phyloP scores from a whole-genome alignment of 2,113 vertebrate species.

The Butorides virescens region DNA sequence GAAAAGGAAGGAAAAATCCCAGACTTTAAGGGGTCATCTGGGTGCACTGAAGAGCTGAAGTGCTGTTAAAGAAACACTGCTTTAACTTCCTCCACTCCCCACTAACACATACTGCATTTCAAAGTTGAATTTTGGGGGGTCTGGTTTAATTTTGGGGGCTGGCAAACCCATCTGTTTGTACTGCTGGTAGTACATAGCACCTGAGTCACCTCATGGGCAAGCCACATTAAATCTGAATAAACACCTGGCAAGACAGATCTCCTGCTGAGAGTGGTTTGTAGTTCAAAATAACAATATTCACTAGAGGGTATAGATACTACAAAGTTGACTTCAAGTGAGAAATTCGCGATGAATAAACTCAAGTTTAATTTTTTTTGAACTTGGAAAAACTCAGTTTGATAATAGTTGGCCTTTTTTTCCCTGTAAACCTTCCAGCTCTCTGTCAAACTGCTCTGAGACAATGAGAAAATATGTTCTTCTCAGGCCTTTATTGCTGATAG shows the following conservation, averaged over 20 bases:
- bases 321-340: not conserved
- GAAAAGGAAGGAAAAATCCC: not conserved
- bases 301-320: not conserved
- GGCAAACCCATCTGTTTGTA: not conserved
- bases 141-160: not conserved
- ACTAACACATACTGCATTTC: not conserved
- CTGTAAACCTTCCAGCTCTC: not conserved
- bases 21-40: not conserved
- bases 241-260: not conserved
- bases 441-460: not conserved
- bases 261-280: not conserved
- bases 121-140: not conserved
- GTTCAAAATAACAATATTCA: not conserved
- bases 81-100: not conserved
- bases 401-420: not conserved
- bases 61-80: not conserved
- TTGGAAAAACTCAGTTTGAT: not conserved
- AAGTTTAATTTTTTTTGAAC: not conserved
- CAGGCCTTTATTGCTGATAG: not conserved
- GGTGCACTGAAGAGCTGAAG: not conserved
- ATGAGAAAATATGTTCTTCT: not conserved
- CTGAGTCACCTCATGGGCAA: not conserved
- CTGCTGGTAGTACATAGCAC: not conserved
- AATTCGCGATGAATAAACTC: not conserved
- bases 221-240: not conserved